Evolutionary conservation across 2,888 invertebrate species (phyloP).

Genomic region (Dicycla oo): DNA sequence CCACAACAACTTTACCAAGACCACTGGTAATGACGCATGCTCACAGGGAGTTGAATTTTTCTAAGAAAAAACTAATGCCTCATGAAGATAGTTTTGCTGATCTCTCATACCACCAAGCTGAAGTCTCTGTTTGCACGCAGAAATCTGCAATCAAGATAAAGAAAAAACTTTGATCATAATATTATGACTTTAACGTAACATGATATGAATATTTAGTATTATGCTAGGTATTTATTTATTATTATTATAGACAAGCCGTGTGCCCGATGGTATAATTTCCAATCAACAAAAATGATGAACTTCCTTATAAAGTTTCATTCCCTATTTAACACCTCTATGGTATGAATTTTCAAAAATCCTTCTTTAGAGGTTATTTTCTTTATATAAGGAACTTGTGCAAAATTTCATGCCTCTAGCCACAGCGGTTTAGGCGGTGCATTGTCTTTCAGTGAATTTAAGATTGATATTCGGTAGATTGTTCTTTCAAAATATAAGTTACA

Average conservation of each 20-base stretch:
- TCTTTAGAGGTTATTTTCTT: background rate
- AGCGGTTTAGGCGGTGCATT: too few species aligned
- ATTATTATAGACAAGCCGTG: background rate
- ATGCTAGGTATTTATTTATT: background rate
- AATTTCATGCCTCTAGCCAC: background rate
- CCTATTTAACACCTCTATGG: background rate
- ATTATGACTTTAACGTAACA: constrained; percentile 1
- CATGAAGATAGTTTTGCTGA: constrained; percentile 80
- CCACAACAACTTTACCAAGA: constrained; percentile 73
- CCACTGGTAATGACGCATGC: constrained; percentile 80
- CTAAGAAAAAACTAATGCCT: constrained; percentile 65
- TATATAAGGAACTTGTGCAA: background rate
- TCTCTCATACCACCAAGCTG: constrained; percentile 80
- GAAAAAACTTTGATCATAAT: constrained; percentile 47
- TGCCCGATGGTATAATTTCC: background rate
- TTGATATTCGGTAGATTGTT: background rate
- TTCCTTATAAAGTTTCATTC: background rate
- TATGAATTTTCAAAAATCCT: too few species aligned
- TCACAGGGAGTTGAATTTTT: constrained; percentile 72
- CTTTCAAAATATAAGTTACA: constrained; percentile 6
- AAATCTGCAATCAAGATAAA: constrained; percentile 76
- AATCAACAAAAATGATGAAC: background rate
- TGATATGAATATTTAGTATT: constrained; percentile 3
- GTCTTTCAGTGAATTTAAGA: background rate
- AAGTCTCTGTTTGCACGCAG: constrained; percentile 81